These are phyloP conservation scores for Distichodus sexfasciatus DNA, from an alignment of 2,797 vertebrate species.

Conservation along the genomic window DNA sequence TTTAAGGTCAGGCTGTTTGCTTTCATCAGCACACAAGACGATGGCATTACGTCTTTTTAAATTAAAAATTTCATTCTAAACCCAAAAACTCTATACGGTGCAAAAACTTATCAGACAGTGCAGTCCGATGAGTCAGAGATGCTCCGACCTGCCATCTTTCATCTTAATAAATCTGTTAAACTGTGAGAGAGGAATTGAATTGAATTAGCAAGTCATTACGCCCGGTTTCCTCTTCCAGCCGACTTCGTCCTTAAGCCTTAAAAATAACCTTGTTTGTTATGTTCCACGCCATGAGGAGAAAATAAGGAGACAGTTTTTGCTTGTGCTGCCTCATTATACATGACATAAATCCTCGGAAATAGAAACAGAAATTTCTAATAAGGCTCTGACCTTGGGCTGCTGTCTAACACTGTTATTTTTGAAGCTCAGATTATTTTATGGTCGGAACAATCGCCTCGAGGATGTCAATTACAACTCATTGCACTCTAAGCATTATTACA, in stretches of 20 bases:
- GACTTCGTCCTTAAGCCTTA: constrained; percentile 16
- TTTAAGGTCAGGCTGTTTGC: too few species aligned
- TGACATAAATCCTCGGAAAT: not conserved
- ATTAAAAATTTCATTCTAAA: too few species aligned
- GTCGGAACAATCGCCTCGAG: too few species aligned
- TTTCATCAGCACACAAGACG: too few species aligned
- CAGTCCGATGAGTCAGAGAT: constrained; percentile 10
- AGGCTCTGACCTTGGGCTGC: not conserved
- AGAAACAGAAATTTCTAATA: not conserved
- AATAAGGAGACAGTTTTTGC: not conserved
- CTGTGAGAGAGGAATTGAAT: constrained; percentile 2
- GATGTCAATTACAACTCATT: too few species aligned
- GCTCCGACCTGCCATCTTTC: constrained; percentile 14
- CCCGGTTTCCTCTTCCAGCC: constrained; percentile 35
- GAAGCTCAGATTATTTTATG: too few species aligned
- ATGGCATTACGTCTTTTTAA: too few species aligned
- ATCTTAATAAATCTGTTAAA: constrained; percentile 27
- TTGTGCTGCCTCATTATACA: not conserved
- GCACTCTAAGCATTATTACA: too few species aligned
- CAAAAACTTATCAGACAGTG: too few species aligned
- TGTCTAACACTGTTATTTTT: too few species aligned
- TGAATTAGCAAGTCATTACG: constrained; percentile 24
- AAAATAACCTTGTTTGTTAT: constrained; percentile 20
- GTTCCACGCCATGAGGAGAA: not conserved
- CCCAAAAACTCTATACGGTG: too few species aligned